These are phyloP conservation scores for Motacilla alba DNA, from an alignment of 2,113 vertebrate species.

Conservation along the genomic window DNA sequence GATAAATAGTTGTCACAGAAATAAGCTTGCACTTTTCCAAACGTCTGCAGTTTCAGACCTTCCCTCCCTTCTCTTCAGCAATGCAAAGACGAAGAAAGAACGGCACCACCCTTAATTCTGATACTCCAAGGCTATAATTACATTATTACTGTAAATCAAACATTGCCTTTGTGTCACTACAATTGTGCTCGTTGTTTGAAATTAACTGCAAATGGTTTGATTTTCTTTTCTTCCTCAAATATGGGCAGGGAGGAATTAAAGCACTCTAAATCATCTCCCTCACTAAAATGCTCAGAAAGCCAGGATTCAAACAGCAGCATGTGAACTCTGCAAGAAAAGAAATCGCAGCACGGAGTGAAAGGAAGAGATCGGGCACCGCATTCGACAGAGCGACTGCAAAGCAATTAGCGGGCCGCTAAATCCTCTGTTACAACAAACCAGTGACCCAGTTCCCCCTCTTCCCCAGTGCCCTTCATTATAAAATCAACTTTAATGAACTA, in stretches of 20 bases:
- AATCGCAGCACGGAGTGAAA: background rate
- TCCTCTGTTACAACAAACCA: conserved; percentile 44
- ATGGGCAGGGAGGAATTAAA: conserved; percentile 6
- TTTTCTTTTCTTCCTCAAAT: conserved; percentile 31
- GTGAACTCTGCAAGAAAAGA: background rate
- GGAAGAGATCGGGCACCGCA: background rate
- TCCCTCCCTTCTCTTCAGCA: background rate
- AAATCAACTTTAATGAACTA: conserved; percentile 62
- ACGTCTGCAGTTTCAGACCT: background rate
- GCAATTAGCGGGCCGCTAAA: conserved; percentile 63
- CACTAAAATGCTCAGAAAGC: background rate
- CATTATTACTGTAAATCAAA: conserved; percentile 60
- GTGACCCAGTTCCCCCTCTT: conserved; percentile 56
- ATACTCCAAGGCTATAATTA: conserved; percentile 50
- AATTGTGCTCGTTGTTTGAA: conserved; percentile 39
- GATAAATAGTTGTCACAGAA: background rate
- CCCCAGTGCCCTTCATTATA: conserved; percentile 45
- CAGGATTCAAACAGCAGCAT: background rate
- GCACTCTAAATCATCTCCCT: background rate
- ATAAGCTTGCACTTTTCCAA: background rate
- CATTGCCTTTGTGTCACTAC: conserved; percentile 38
- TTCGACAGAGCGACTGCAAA: conserved; percentile 22
- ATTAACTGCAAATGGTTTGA: conserved; percentile 51
- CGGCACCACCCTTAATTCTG: background rate
- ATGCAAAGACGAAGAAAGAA: background rate